Percentiles rank a stretch among this genome's conserved stretches.
phyloP scores from a whole-genome alignment of 2,888 invertebrate genomes.

The Tricholauxania praeusta region DNA sequence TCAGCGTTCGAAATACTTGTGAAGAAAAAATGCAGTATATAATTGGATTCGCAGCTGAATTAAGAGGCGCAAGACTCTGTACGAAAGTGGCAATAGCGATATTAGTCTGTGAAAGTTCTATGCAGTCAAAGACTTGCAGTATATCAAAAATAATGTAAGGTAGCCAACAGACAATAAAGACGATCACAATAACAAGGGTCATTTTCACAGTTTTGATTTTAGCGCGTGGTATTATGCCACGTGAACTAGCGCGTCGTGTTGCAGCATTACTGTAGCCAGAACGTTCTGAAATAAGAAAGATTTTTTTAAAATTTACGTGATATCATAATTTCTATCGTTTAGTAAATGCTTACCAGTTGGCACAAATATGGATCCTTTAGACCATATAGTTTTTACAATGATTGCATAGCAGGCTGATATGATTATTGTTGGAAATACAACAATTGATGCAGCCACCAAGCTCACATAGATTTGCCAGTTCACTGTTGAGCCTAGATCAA shows the following conservation, averaged over 20 bases:
- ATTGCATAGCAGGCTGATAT: constrained; percentile 91
- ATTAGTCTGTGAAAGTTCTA: constrained; percentile 83
- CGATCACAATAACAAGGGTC: constrained; percentile 96
- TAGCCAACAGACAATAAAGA: constrained; percentile 94
- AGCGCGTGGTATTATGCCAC: constrained; percentile 93
- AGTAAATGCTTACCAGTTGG: constrained; percentile 58
- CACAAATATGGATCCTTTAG: constrained; percentile 71
- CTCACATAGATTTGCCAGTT: constrained; percentile 93
- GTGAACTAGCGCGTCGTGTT: constrained; percentile 85
- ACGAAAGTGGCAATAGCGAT: constrained; percentile 90
- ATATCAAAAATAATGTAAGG: constrained; percentile 94
- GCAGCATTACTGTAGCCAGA: constrained; percentile 68
- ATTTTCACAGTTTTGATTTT: constrained; percentile 98
- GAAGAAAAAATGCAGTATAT: constrained; percentile 95
- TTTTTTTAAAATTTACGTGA: too few relatives aligned
- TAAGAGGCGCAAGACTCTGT: constrained; percentile 90
- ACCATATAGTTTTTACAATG: constrained; percentile 94
- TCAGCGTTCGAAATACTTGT: constrained; percentile 84
- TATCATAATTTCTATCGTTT: background rate
- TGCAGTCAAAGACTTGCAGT: constrained; percentile 87
- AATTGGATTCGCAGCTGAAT: constrained; percentile 94
- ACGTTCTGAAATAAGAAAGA: constrained; percentile 51
- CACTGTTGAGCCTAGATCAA: constrained; percentile 79
- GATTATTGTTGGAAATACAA: constrained; percentile 87
- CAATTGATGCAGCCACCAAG: constrained; percentile 82